Conservation (phyloP, 2,888 invertebrate genomes). For the Acanthacorydalis orientalis region DNA sequence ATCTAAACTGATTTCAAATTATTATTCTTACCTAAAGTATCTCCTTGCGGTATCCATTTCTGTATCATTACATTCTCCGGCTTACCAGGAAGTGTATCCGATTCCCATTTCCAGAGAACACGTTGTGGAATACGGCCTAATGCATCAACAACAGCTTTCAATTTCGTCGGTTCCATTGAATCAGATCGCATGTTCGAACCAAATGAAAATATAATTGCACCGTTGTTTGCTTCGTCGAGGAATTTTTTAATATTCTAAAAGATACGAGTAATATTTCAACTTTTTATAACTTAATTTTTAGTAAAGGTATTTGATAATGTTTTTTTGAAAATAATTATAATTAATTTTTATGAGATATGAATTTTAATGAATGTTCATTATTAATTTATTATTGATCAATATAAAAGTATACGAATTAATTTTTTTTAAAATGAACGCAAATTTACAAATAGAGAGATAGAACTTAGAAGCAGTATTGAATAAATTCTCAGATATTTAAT, state of each 20-base stretch:
- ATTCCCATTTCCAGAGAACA: constrained; percentile 29
- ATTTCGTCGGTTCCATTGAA: constrained; percentile 18
- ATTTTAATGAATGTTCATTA: no score
- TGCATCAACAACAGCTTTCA: constrained; percentile 19
- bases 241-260: constrained; percentile 20
- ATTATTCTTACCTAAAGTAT: constrained; percentile 22
- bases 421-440: no score
- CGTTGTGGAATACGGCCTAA: constrained; percentile 24
- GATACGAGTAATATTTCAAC: background rate
- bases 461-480: no score
- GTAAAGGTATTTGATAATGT: no score
- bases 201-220: constrained; percentile 25
- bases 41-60: constrained; percentile 30
- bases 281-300: no score
- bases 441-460: no score
- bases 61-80: constrained; percentile 23
- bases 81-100: constrained; percentile 18
- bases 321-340: no score
- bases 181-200: constrained; percentile 25
- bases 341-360: no score
- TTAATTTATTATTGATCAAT: no score
- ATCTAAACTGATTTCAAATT: no score
- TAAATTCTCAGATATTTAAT: no score
- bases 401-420: no score
- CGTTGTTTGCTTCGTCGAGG: constrained; percentile 20